Evolutionary conservation across 1,140 invertebrate genomes (phyloP).

Genomic region (Cydia amplana): DNA sequence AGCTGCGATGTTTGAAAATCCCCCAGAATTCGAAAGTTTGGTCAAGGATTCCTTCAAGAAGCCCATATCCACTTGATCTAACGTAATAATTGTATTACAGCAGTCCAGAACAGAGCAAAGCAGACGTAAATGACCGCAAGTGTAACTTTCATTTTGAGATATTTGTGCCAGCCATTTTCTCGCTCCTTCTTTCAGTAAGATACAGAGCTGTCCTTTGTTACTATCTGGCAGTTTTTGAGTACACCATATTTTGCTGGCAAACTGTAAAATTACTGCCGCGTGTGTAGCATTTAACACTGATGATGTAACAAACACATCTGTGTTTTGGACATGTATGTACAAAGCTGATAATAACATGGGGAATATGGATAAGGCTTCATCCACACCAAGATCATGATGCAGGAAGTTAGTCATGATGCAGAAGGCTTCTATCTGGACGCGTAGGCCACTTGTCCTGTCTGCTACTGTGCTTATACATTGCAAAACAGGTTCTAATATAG

Average conservation of each 20-base stretch:
- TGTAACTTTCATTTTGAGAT: constrained; percentile 51
- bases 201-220: constrained; percentile 61
- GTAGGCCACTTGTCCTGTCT: constrained; percentile 74
- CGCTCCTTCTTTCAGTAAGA: constrained; percentile 61
- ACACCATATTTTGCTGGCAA: constrained; percentile 56
- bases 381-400: constrained; percentile 65
- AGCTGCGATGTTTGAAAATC: constrained; percentile 54
- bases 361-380: constrained; percentile 62
- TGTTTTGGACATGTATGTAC: constrained; percentile 79
- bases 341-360: constrained; percentile 73
- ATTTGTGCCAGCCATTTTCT: constrained; percentile 65
- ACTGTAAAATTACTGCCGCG: constrained; percentile 72
- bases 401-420: constrained; percentile 75
- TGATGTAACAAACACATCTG: constrained; percentile 67
- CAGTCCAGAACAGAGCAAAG: constrained; percentile 61
- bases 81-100: constrained; percentile 53
- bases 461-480: constrained; percentile 76
- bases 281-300: constrained; percentile 76
- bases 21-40: constrained; percentile 49
- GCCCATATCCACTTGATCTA: constrained; percentile 51
- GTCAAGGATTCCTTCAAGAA: constrained; percentile 56
- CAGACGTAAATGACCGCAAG: constrained; percentile 63
- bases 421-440: constrained; percentile 82
- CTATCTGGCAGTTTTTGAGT: constrained; percentile 45
- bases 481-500: constrained; percentile 72